Percentiles rank a stretch among this genome's conserved stretches.
phyloP scores from a whole-genome alignment of 2,113 vertebrate species.

The Cephalopterus ornatus region DNA sequence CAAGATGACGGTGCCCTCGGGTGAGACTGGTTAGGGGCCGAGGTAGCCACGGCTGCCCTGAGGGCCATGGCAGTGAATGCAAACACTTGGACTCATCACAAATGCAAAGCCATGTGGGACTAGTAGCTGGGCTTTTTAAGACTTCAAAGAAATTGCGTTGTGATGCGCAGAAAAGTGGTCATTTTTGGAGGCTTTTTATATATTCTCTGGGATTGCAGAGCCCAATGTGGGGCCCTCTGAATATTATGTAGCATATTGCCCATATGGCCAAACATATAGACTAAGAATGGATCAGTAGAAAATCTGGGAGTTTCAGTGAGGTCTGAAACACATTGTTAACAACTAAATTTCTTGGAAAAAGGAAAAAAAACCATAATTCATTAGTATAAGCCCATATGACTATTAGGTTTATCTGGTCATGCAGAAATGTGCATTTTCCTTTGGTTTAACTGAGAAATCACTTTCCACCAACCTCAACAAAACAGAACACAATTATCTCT shows the following conservation, averaged over 20 bases:
- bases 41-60: neutral
- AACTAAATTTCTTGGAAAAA: neutral
- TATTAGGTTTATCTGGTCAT: neutral
- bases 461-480: neutral
- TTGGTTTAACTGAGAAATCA: neutral
- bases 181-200: neutral
- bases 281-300: neutral
- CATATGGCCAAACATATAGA: neutral
- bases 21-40: neutral
- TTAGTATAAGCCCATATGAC: neutral
- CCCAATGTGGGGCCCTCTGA: neutral
- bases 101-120: fast-evolving
- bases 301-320: neutral
- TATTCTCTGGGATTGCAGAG: neutral
- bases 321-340: neutral
- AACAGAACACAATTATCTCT: neutral
- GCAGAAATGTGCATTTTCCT: neutral
- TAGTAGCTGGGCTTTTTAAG: neutral
- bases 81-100: neutral
- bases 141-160: neutral
- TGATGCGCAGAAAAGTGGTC: too few relatives aligned
- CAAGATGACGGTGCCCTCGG: too few relatives aligned
- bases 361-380: neutral
- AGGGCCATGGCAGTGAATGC: neutral
- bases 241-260: neutral